A percentile compares a stretch with the other conserved stretches of the same genome.
These are phyloP conservation scores for Oryzias dopingdopingensis DNA, from an alignment of 2,797 vertebrate genomes.

Conservation along the genomic window DNA sequence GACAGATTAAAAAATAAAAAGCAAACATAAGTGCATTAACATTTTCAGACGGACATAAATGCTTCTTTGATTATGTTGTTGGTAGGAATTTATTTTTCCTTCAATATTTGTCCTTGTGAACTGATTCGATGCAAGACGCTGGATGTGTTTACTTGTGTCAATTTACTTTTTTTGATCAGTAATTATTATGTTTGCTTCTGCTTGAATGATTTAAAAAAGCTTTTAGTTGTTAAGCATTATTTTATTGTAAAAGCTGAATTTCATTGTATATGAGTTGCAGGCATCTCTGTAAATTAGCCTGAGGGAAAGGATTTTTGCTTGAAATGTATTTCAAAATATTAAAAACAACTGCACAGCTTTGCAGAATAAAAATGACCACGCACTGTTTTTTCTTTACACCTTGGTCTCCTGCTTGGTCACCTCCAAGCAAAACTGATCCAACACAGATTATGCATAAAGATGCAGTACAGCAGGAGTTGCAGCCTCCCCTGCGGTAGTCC, in stretches of 20 bases:
- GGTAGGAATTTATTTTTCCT: slow-evolving; percentile 2
- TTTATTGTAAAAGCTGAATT: slow-evolving; percentile 5
- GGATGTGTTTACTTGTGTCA: background rate
- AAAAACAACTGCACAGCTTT: too few relatives aligned
- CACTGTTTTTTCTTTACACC: too few relatives aligned
- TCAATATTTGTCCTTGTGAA: slow-evolving; percentile 5
- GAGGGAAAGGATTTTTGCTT: background rate
- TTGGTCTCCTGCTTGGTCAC: too few relatives aligned
- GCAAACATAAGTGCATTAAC: background rate
- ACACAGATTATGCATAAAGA: too few relatives aligned
- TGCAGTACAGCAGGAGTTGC: too few relatives aligned
- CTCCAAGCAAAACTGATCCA: too few relatives aligned
- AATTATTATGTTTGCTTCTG: slow-evolving; percentile 15
- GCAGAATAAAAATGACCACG: too few relatives aligned
- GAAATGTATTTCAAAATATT: background rate
- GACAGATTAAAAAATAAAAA: slow-evolving; percentile 14
- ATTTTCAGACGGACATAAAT: slow-evolving; percentile 6
- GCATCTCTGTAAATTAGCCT: background rate
- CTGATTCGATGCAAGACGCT: background rate
- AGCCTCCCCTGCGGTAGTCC: too few relatives aligned
- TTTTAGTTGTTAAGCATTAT: slow-evolving; percentile 17
- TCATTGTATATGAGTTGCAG: slow-evolving; percentile 10
- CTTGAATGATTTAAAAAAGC: slow-evolving; percentile 7
- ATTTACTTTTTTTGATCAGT: slow-evolving; percentile 4
- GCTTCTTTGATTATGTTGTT: slow-evolving; percentile 1